Conservation (phyloP, 2,797 vertebrate genomes). For the Sebastes oblongus region DNA sequence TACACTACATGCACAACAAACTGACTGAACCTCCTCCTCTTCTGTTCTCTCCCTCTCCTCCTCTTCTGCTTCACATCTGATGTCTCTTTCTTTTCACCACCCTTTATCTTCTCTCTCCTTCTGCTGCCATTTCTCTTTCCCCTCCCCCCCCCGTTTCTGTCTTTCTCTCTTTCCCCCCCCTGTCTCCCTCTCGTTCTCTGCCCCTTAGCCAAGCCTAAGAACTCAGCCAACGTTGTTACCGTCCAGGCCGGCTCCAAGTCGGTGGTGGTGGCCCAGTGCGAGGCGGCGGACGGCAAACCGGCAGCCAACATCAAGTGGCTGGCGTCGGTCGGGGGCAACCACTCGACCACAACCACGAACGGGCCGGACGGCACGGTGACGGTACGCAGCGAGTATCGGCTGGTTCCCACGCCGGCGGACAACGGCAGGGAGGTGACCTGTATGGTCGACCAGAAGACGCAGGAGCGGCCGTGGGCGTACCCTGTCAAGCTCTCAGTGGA, state of each 20-base stretch:
- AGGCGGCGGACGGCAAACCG: slow-evolving; percentile 83
- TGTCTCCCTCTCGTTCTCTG: neutral
- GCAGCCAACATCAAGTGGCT: slow-evolving; percentile 84
- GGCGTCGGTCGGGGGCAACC: slow-evolving; percentile 65
- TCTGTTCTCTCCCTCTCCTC: neutral
- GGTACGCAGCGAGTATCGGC: slow-evolving; percentile 81
- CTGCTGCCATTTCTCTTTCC: no score
- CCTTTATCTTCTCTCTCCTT: neutral
- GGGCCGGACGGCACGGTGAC: slow-evolving; percentile 83
- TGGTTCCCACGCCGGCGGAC: slow-evolving; percentile 77
- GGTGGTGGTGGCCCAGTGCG: slow-evolving; percentile 83
- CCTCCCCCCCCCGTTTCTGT: no score
- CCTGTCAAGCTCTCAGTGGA: slow-evolving; percentile 82
- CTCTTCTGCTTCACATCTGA: slow-evolving; percentile 13
- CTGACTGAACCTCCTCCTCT: slow-evolving; percentile 27
- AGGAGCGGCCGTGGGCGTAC: slow-evolving; percentile 53
- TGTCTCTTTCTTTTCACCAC: slow-evolving; percentile 5
- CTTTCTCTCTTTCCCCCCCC: neutral
- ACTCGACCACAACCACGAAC: slow-evolving; percentile 55
- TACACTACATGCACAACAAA: slow-evolving; percentile 31
- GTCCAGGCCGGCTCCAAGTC: slow-evolving; percentile 74
- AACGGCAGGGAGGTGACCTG: slow-evolving; percentile 82
- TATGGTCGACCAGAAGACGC: slow-evolving; percentile 79
- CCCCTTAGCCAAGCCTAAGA: slow-evolving; percentile 82
- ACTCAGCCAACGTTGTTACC: slow-evolving; percentile 70